Evolutionary conservation across 23 tunicate species (phyloP).

Genomic region (Styela clava): DNA sequence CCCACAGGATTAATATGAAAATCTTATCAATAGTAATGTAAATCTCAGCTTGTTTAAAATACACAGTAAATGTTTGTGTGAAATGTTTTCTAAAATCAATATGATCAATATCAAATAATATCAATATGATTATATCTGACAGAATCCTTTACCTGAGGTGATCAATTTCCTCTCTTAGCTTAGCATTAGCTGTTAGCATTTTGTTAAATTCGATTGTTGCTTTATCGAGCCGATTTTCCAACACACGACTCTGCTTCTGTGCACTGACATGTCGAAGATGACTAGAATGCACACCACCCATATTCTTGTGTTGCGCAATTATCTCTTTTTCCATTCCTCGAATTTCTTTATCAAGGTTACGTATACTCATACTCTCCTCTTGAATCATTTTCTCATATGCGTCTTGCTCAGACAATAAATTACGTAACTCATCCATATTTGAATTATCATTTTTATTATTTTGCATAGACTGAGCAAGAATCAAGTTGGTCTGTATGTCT

Average conservation of each 20-base stretch:
- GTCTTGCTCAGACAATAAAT: conserved; percentile 79
- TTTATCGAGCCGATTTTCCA: conserved; percentile 90
- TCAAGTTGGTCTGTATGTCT: conserved; percentile 70
- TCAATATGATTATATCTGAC: no score
- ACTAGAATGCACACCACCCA: conserved; percentile 88
- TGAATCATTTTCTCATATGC: conserved; percentile 54
- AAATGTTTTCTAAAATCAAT: no score
- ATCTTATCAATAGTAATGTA: no score
- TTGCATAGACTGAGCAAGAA: conserved; percentile 76
- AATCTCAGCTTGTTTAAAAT: no score
- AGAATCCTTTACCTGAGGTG: conserved; percentile 34
- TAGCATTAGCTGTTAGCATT: conserved; percentile 69
- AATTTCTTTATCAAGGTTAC: conserved; percentile 55
- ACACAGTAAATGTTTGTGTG: no score
- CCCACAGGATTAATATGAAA: no score
- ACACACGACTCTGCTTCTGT: conserved; percentile 76
- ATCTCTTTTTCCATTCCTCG: conserved; percentile 59
- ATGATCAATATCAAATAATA: no score
- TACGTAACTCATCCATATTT: conserved; percentile 62
- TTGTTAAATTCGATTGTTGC: conserved; percentile 89
- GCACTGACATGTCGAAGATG: conserved; percentile 80
- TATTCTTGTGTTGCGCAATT: conserved; percentile 57
- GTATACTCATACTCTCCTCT: conserved; percentile 53
- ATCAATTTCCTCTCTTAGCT: conserved; percentile 84
- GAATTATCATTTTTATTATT: conserved; percentile 58